A percentile compares a stretch with the other conserved stretches of the same genome.
phyloP scores from a whole-genome alignment of 2,888 invertebrate genomes.

The Hypsopygia costalis region DNA sequence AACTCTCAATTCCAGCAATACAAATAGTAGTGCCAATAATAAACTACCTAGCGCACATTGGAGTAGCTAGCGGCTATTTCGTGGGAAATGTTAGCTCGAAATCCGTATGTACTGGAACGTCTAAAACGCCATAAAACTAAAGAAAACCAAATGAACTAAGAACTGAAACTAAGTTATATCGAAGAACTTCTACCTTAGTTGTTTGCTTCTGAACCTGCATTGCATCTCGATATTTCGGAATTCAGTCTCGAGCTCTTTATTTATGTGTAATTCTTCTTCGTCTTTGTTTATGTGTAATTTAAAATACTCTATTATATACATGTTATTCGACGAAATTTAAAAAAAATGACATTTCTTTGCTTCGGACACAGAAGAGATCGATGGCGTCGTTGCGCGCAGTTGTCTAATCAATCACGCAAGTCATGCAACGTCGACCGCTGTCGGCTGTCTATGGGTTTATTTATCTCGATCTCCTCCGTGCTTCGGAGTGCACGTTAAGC shows the following conservation, averaged over 20 bases:
- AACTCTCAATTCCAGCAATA: neutral
- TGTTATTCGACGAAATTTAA: too few species aligned
- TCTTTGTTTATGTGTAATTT: too few species aligned
- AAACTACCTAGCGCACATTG: conserved; percentile 3
- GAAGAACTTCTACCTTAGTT: conserved; percentile 38
- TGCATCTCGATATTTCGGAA: neutral
- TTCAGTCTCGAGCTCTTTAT: neutral
- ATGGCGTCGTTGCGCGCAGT: too few species aligned
- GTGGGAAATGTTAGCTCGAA: conserved; percentile 19
- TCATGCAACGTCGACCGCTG: too few species aligned
- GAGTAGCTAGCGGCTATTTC: conserved; percentile 4
- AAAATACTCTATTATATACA: too few species aligned
- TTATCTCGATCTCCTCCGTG: too few species aligned
- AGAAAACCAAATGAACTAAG: conserved; percentile 37
- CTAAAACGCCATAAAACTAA: conserved; percentile 37
- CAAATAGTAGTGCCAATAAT: neutral
- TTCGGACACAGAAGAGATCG: too few species aligned
- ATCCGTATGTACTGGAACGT: conserved; percentile 32
- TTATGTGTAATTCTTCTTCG: too few species aligned
- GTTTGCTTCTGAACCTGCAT: conserved; percentile 8
- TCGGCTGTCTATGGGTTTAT: too few species aligned
- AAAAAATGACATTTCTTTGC: too few species aligned
- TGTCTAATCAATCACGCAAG: too few species aligned
- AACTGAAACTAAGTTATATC: conserved; percentile 44
- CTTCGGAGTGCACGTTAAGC: too few species aligned